These are phyloP conservation scores for Calliopsis andreniformis DNA, from an alignment of 1,140 invertebrate species.

Conservation along the genomic window DNA sequence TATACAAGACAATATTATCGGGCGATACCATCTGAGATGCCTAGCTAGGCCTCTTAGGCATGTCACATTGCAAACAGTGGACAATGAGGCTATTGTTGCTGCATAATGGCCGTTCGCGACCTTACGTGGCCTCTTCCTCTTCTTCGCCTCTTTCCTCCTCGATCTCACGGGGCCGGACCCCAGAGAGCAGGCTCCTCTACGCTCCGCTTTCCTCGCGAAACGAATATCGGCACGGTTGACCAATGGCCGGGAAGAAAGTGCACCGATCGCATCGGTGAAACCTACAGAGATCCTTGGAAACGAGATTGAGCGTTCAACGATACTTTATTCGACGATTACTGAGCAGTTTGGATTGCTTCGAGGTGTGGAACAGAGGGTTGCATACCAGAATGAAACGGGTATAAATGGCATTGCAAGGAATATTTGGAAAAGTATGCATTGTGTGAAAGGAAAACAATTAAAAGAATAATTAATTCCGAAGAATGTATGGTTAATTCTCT, in stretches of 20 bases:
- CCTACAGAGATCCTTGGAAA: background rate
- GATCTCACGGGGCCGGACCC: constrained; percentile 40
- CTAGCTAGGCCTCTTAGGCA: constrained; percentile 71
- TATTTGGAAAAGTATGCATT: too few relatives aligned
- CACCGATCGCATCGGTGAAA: constrained; percentile 11
- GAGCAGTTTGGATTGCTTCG: too few relatives aligned
- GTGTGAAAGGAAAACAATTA: too few relatives aligned
- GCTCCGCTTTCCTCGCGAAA: constrained; percentile 34
- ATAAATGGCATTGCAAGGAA: too few relatives aligned
- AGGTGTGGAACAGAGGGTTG: too few relatives aligned
- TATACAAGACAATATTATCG: constrained; percentile 74
- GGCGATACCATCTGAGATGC: constrained; percentile 72
- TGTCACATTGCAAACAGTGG: constrained; percentile 75
- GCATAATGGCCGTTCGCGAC: constrained; percentile 73
- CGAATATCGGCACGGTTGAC: constrained; percentile 17
- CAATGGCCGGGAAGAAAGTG: constrained; percentile 18
- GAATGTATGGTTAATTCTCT: too few relatives aligned
- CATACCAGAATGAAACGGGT: too few relatives aligned
- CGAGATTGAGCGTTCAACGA: background rate
- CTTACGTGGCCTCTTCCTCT: constrained; percentile 71
- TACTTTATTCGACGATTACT: too few relatives aligned
- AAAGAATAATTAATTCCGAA: too few relatives aligned
- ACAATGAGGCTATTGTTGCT: constrained; percentile 78
- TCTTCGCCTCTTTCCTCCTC: constrained; percentile 46
- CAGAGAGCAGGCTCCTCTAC: constrained; percentile 18